Base-by-base conservation (phyloP, 2,113 vertebrate species). In the Lophura nycthemera region DNA sequence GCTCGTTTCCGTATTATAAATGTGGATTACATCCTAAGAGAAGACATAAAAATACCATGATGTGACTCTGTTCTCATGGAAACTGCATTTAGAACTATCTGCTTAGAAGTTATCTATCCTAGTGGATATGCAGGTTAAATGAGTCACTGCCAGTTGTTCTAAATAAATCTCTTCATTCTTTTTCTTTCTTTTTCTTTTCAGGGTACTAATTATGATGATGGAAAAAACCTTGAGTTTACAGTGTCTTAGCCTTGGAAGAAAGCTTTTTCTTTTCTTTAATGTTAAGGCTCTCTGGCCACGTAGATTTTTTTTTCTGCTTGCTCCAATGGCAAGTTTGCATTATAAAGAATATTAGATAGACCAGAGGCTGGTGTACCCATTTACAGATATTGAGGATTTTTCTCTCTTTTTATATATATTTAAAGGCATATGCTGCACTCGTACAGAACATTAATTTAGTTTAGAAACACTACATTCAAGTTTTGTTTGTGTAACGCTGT, bases 121-220 rank as follows among this genome's bases (percentile, higher is more conserved):
- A 67, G 65, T 94, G 91, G 93, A 92, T 96, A 69, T 90, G 86
- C 83, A 63, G 38, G 96, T 96, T 96, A 93, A 96, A 80, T 86
- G 63, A 96, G 89, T 95, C 75, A 91, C 73, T 94, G 84, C 85
- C 87, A 93, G 92, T 96, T 95, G 67, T 89, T 92, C 87, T 95
- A 94, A 93, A 96, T 88, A 92, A 92, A 92, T 95, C 90, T 86
- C 88, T 91, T 95, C 85, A 71, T 91, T 94, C 32, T 85, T 94
- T 94, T 82, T 90, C 85, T 90, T 91, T 92, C n/a, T 94, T 95
- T 80, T 96, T 89, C 89, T 96, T 96, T 96, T 69, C 94, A 96
- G 93, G 91, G 69, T 88, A 83, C 91, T 97, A 95, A 97, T 96
- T 95, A 96, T 95, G 95, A 83, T 92, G 84, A 81, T 95, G 94